Percentiles rank a stretch among this genome's conserved stretches.
Evolutionary conservation across 2,113 vertebrate genomes (phyloP).

Genomic region (Pygoscelis adeliae): DNA sequence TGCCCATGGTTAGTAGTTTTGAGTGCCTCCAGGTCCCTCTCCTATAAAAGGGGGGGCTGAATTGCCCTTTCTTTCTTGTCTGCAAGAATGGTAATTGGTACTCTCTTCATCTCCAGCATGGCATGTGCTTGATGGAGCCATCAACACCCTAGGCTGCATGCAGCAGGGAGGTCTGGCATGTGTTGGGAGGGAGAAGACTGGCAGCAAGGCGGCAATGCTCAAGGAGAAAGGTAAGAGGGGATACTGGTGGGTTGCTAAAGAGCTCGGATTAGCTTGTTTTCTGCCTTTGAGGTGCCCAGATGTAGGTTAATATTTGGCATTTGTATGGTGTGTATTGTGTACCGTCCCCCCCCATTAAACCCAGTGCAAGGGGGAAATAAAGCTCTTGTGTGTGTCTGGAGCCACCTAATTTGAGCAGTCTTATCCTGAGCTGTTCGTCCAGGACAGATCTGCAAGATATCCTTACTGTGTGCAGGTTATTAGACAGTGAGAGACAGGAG

Average conservation of each 20-base stretch:
- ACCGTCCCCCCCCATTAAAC: not conserved
- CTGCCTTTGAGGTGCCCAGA: not conserved
- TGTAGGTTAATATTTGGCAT: not conserved
- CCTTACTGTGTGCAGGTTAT: too few species aligned
- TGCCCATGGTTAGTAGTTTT: not conserved
- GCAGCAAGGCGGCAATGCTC: accelerated
- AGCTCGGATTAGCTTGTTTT: not conserved
- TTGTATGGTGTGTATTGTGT: not conserved
- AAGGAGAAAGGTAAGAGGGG: not conserved
- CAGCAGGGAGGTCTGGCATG: not conserved
- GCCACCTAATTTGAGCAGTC: accelerated
- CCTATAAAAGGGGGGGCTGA: not conserved
- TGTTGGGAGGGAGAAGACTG: not conserved
- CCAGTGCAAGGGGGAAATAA: not conserved
- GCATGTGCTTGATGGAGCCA: accelerated
- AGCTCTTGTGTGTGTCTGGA: not conserved
- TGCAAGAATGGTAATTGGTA: accelerated
- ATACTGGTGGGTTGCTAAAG: not conserved
- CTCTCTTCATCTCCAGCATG: accelerated
- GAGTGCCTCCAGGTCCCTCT: not conserved
- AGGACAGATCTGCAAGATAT: not conserved
- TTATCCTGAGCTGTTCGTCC: not conserved
- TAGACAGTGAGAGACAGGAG: not conserved
- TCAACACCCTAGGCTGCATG: accelerated
- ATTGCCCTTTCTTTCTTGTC: accelerated